phyloP scores from a whole-genome alignment of 2,113 vertebrate species.

The Mesembrinibis cayennensis region DNA sequence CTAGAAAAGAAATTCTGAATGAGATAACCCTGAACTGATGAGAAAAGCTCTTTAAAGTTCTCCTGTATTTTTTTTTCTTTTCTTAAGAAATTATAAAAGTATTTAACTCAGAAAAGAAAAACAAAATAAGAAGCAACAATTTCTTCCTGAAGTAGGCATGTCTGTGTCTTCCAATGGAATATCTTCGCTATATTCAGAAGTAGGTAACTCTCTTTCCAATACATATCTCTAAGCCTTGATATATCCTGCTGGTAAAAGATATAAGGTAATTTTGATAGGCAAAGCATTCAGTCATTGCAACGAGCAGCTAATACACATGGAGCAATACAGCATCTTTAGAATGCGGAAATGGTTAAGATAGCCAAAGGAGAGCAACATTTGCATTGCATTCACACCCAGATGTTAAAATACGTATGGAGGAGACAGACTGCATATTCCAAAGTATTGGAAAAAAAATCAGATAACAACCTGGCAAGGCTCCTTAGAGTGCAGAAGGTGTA shows the following conservation, averaged over 20 bases:
- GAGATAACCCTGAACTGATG: background rate
- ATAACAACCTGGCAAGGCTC: background rate
- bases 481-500: background rate
- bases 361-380: background rate
- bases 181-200: background rate
- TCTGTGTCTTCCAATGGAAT: background rate
- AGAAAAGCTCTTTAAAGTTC: background rate
- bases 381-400: background rate
- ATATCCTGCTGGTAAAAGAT: background rate
- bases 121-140: background rate
- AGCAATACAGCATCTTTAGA: background rate
- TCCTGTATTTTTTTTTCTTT: background rate
- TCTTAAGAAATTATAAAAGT: background rate
- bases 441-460: background rate
- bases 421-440: background rate
- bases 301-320: background rate
- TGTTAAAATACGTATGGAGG: background rate
- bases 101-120: background rate
- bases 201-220: background rate
- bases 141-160: background rate
- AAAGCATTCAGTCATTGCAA: background rate
- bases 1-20: background rate
- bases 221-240: background rate
- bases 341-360: background rate
- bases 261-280: background rate